Evolutionary conservation across 2,113 vertebrate genomes (phyloP).

Genomic region (Hymenochirus boettgeri): DNA sequence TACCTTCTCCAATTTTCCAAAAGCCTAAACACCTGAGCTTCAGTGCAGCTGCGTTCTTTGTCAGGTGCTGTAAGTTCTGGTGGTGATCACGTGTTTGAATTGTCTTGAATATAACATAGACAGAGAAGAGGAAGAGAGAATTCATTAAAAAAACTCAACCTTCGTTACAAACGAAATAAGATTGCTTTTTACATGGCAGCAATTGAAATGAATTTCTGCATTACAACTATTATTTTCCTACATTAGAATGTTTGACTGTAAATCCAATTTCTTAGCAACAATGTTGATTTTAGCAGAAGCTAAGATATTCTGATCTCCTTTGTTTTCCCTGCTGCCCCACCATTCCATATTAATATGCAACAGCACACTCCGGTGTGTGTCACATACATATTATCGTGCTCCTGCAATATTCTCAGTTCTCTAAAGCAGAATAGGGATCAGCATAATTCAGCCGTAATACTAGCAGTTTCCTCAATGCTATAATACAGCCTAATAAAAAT

Average conservation of each 20-base stretch:
- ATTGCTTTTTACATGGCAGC: too few relatives aligned
- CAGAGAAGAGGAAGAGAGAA: too few relatives aligned
- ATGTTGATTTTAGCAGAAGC: background rate
- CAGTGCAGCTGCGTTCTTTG: too few relatives aligned
- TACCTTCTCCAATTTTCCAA: too few relatives aligned
- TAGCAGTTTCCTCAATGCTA: background rate
- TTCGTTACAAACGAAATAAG: too few relatives aligned
- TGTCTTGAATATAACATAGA: too few relatives aligned
- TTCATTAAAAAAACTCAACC: too few relatives aligned
- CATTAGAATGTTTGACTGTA: background rate
- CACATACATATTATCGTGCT: conserved; percentile 10
- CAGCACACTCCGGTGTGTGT: conserved; percentile 21
- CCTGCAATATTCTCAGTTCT: conserved; percentile 15
- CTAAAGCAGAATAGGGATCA: conserved; percentile 7
- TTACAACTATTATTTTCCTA: background rate
- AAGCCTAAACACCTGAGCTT: too few relatives aligned
- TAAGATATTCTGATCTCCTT: background rate
- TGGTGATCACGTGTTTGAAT: too few relatives aligned
- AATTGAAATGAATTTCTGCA: background rate
- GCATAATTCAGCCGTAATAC: conserved; percentile 18
- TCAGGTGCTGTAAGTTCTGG: too few relatives aligned
- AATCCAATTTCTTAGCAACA: background rate
- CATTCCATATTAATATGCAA: conserved; percentile 30
- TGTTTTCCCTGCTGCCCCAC: background rate
- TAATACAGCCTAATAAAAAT: background rate